Conservation (phyloP, 2,797 vertebrate genomes). For the Poeciliopsis gracilis region DNA sequence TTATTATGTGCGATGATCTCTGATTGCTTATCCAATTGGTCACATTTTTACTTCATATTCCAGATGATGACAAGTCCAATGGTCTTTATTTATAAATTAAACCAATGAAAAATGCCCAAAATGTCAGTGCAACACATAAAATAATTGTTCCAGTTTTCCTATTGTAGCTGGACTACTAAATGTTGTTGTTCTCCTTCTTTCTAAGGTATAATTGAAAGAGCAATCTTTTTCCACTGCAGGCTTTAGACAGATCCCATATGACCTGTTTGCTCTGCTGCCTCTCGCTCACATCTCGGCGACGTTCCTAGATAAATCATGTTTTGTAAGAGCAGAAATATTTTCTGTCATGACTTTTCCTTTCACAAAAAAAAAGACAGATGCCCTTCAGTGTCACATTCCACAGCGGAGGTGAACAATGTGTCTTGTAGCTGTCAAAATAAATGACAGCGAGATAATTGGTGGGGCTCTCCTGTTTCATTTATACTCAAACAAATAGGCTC, state of each 20-base stretch:
- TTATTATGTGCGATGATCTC: not conserved
- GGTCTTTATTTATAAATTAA: slow-evolving; percentile 10
- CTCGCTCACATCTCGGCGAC: slow-evolving; percentile 73
- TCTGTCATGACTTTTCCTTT: slow-evolving; percentile 71
- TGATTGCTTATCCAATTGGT: not conserved
- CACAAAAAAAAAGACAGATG: slow-evolving; percentile 75
- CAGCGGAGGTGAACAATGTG: slow-evolving; percentile 70
- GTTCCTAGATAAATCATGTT: slow-evolving; percentile 79
- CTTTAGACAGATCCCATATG: slow-evolving; percentile 77
- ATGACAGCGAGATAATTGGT: slow-evolving; percentile 77
- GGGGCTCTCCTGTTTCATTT: slow-evolving; percentile 65
- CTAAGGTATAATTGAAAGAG: slow-evolving; percentile 59
- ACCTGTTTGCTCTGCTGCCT: slow-evolving; percentile 75
- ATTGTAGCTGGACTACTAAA: slow-evolving; percentile 49
- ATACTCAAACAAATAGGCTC: slow-evolving; percentile 65
- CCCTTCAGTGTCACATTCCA: slow-evolving; percentile 68
- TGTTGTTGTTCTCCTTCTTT: slow-evolving; percentile 26
- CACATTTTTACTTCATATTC: not conserved
- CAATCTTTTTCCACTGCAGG: slow-evolving; percentile 53
- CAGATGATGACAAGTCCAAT: not conserved
- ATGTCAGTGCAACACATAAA: slow-evolving; percentile 3
- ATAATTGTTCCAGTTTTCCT: not conserved
- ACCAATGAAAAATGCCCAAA: slow-evolving; percentile 27
- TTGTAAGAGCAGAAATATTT: slow-evolving; percentile 74
- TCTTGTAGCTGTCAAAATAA: slow-evolving; percentile 74